phyloP scores from a whole-genome alignment of 2,113 vertebrate genomes.

The Lampris megalopsis region DNA sequence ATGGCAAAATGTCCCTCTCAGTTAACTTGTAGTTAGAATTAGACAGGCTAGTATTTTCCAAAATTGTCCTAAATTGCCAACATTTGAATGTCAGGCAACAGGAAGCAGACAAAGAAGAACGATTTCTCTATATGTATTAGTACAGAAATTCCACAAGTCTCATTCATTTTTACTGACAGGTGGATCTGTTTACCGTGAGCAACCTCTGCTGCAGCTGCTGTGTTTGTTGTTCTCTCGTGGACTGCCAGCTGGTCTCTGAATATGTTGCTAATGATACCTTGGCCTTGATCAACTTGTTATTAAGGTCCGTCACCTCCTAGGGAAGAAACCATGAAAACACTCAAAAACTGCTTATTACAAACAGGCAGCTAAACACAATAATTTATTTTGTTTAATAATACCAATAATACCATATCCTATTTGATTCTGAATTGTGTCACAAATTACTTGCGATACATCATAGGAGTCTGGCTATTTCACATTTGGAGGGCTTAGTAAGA shows the following conservation, averaged over 20 bases:
- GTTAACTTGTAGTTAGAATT: neutral
- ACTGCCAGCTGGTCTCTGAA: slow-evolving; percentile 77
- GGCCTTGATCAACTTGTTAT: slow-evolving; percentile 86
- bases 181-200: slow-evolving; percentile 80
- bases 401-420: too few species aligned
- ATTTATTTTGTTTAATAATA: too few species aligned
- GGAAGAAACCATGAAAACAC: slow-evolving; percentile 2
- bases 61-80: neutral
- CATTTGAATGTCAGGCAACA: neutral
- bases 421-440: too few species aligned
- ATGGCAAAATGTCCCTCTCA: too few species aligned
- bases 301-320: slow-evolving; percentile 89
- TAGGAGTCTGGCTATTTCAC: too few species aligned
- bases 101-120: too few species aligned
- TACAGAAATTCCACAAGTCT: neutral
- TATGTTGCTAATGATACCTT: slow-evolving; percentile 83
- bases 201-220: slow-evolving; percentile 88
- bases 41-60: neutral
- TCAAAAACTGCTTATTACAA: too few species aligned
- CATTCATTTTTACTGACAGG: neutral
- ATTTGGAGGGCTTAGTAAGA: too few species aligned
- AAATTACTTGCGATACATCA: too few species aligned
- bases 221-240: slow-evolving; percentile 84
- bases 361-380: too few species aligned
- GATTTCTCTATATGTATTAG: neutral